Evolutionary conservation across 1,140 invertebrate species (phyloP).

Genomic region (Penaeus chinensis): DNA sequence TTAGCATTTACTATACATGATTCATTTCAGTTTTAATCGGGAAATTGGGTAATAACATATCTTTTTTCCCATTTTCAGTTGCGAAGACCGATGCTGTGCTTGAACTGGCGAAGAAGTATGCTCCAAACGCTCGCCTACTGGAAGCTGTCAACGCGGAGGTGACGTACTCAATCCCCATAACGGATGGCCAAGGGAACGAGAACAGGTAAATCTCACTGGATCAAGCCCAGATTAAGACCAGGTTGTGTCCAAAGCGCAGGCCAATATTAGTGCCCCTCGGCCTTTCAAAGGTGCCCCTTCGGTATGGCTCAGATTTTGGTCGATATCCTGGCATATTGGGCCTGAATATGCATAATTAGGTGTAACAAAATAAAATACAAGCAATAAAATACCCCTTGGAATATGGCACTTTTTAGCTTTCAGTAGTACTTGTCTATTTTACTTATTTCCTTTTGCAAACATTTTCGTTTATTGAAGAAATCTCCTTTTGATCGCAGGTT

Average conservation of each 20-base stretch:
- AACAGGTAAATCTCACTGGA: slow-evolving; percentile 20
- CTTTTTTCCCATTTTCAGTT: slow-evolving; percentile 8
- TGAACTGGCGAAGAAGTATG: slow-evolving; percentile 29
- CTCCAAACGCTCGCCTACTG: slow-evolving; percentile 27
- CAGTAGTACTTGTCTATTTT: background rate
- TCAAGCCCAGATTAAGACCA: no score
- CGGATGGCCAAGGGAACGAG: background rate
- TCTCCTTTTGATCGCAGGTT: slow-evolving; percentile 11
- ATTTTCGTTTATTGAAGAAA: background rate
- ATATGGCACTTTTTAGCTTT: no score
- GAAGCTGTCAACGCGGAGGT: slow-evolving; percentile 36
- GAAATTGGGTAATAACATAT: background rate
- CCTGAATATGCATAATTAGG: no score
- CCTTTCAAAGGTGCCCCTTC: no score
- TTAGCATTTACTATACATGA: no score
- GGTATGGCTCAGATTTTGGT: no score
- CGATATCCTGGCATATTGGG: no score
- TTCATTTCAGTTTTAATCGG: background rate
- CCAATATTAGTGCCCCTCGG: no score
- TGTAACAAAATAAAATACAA: no score
- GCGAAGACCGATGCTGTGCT: background rate
- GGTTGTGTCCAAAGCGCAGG: no score
- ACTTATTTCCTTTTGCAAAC: background rate
- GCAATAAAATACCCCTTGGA: no score
- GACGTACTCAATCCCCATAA: slow-evolving; percentile 45